These are phyloP conservation scores for Ophion ellenae DNA, from an alignment of 2,888 invertebrate species.

Conservation along the genomic window DNA sequence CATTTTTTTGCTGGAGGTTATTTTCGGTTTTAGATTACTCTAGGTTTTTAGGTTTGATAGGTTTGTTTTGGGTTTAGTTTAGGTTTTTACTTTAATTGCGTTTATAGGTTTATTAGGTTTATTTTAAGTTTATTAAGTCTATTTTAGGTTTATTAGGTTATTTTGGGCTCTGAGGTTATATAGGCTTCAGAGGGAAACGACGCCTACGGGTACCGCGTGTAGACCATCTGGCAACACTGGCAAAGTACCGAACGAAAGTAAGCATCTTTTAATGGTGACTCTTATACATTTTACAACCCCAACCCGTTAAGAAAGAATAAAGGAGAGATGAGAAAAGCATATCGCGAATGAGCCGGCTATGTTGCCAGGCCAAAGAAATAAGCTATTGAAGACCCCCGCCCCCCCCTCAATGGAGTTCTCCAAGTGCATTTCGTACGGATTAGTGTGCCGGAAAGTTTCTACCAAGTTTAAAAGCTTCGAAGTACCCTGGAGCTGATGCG, in stretches of 20 bases:
- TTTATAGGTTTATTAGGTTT: not conserved
- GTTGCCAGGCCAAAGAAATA: constrained; percentile 1
- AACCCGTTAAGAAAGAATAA: constrained; percentile 7
- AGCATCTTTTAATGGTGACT: constrained; percentile 1
- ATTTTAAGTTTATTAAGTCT: not conserved
- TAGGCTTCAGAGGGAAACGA: too few relatives aligned
- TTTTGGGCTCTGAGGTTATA: too few relatives aligned
- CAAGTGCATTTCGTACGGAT: constrained; percentile 1
- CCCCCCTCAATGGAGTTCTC: not conserved
- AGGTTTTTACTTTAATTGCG: too few relatives aligned
- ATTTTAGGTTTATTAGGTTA: not conserved
- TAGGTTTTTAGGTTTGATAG: not conserved
- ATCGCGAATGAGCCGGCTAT: constrained; percentile 5
- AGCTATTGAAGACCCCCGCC: not conserved
- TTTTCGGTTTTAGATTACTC: too few relatives aligned
- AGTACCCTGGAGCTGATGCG: not conserved
- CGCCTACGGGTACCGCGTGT: too few relatives aligned
- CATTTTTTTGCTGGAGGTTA: too few relatives aligned
- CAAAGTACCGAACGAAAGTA: too few relatives aligned
- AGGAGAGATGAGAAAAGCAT: constrained; percentile 6
- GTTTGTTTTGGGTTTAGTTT: not conserved
- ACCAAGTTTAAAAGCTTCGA: not conserved
- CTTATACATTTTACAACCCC: not conserved
- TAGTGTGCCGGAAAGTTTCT: constrained; percentile 17
- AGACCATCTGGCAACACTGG: too few relatives aligned